A percentile compares a stretch with the other conserved stretches of the same genome.
phyloP scores from a whole-genome alignment of 2,113 vertebrate genomes.

The Rhombomys opimus region DNA sequence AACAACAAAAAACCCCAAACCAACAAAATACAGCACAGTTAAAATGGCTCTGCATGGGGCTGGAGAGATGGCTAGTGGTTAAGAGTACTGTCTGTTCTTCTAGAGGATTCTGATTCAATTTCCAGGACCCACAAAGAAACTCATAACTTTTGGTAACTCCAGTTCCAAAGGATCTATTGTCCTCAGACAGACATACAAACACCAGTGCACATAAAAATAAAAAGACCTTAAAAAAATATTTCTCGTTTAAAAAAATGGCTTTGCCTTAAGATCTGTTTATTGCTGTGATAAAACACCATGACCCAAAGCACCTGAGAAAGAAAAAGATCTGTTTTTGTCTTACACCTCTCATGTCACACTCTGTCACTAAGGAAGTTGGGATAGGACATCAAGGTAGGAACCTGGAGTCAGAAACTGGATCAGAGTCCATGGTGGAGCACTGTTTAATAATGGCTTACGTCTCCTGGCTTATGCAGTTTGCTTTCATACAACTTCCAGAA shows the following conservation, averaged over 20 bases:
- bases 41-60: not conserved
- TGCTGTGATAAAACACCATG: not conserved
- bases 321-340: not conserved
- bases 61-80: too few relatives aligned
- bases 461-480: not conserved
- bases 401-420: not conserved
- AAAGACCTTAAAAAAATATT: too few relatives aligned
- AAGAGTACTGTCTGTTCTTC: too few relatives aligned
- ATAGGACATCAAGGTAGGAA: not conserved
- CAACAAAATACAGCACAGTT: not conserved
- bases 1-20: not conserved
- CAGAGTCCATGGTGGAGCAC: not conserved
- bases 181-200: too few relatives aligned
- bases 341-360: not conserved
- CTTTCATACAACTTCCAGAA: not conserved
- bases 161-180: too few relatives aligned
- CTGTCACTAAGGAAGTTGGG: not conserved
- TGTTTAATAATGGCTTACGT: not conserved
- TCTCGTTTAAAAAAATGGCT: not conserved
- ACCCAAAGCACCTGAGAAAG: not conserved
- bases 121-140: too few relatives aligned
- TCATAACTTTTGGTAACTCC: too few relatives aligned
- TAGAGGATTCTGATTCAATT: too few relatives aligned
- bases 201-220: too few relatives aligned
- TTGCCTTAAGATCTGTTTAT: not conserved